A percentile compares a stretch with the other conserved stretches of the same genome.
These are phyloP conservation scores for Steinernema carpocapsae DNA, from an alignment of 2,888 invertebrate species.

Conservation along the genomic window DNA sequence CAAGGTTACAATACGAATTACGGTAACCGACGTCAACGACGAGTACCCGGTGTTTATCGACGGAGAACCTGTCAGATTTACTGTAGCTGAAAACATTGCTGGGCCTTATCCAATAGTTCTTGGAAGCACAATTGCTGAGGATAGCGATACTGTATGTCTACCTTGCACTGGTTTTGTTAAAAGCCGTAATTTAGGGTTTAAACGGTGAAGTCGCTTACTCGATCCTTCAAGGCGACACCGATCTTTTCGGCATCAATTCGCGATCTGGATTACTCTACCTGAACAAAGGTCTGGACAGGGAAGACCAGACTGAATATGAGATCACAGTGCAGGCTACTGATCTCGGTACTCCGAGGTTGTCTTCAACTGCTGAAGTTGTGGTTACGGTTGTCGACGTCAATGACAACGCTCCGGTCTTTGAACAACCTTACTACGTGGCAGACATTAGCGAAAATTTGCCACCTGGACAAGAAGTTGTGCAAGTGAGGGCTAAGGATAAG, in stretches of 20 bases:
- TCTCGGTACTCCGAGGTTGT: conserved; percentile 40
- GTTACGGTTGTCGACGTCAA: conserved; percentile 38
- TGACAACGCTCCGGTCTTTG: conserved; percentile 76
- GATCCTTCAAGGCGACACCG: conserved; percentile 51
- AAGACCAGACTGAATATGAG: conserved; percentile 43
- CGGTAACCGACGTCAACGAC: conserved; percentile 51
- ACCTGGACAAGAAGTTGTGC: conserved; percentile 76
- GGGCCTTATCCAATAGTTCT: conserved; percentile 42
- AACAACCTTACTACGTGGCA: conserved; percentile 71
- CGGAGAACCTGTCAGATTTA: conserved; percentile 47
- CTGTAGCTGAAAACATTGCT: conserved; percentile 42
- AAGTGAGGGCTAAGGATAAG: conserved; percentile 82
- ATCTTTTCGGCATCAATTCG: conserved; percentile 51
- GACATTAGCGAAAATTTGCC: conserved; percentile 70
- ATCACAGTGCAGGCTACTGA: conserved; percentile 50
- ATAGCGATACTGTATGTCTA: conserved; percentile 44
- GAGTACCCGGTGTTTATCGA: conserved; percentile 54
- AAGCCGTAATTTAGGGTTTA: conserved; percentile 27
- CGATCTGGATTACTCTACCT: conserved; percentile 28
- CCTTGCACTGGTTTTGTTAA: not conserved
- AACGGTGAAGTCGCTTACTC: conserved; percentile 52
- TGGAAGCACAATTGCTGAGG: conserved; percentile 48
- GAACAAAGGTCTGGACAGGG: conserved; percentile 44
- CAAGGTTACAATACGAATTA: conserved; percentile 44
- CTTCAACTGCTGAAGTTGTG: conserved; percentile 27